Evolutionary conservation across 2,888 invertebrate genomes (phyloP).

Genomic region (Netelia inedita): DNA sequence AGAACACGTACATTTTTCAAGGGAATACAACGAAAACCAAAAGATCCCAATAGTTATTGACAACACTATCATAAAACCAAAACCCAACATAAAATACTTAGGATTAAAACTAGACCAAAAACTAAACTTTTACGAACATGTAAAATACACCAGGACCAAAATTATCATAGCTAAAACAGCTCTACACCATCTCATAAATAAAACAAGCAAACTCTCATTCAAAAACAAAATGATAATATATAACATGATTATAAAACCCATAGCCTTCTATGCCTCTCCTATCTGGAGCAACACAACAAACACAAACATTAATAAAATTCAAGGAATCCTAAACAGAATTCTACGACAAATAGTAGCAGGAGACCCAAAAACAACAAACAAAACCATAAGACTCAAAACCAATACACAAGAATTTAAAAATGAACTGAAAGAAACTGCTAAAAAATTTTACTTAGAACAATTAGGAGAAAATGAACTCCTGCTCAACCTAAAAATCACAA

Average conservation of each 20-base stretch:
- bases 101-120: slow-evolving; percentile 43
- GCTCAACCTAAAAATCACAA: background rate
- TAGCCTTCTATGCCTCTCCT: slow-evolving; percentile 34
- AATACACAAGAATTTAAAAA: background rate
- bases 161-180: slow-evolving; percentile 6
- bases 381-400: background rate
- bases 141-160: background rate
- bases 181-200: slow-evolving; percentile 5
- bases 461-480: background rate
- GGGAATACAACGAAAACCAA: slow-evolving; percentile 29
- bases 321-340: slow-evolving; percentile 34
- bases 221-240: slow-evolving; percentile 41
- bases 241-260: slow-evolving; percentile 41
- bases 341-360: slow-evolving; percentile 8
- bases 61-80: slow-evolving; percentile 11
- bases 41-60: background rate
- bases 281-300: slow-evolving; percentile 35
- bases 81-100: slow-evolving; percentile 32
- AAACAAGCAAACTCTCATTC: slow-evolving; percentile 19
- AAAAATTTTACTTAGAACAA: slow-evolving; percentile 2
- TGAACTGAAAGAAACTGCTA: slow-evolving; percentile 1
- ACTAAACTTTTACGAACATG: background rate
- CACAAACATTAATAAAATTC: slow-evolving; percentile 22
- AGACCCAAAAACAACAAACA: slow-evolving; percentile 8
- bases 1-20: slow-evolving; percentile 60